Evolutionary conservation across 2,113 vertebrate species (phyloP).

Genomic region (Cephalopterus ornatus): DNA sequence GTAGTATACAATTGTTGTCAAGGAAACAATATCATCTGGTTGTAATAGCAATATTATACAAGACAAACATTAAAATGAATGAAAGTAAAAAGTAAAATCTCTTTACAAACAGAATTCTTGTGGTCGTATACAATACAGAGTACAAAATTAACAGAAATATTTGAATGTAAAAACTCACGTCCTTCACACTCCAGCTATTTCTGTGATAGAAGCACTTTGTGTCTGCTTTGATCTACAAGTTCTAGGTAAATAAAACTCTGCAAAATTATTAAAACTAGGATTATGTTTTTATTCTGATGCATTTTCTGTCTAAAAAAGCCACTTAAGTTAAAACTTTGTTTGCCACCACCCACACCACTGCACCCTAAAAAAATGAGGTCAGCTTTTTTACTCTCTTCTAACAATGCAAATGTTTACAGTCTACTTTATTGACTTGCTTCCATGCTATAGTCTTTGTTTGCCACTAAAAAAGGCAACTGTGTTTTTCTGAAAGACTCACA

Average conservation of each 20-base stretch:
- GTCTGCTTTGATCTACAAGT: background rate
- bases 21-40: conserved; percentile 13
- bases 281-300: background rate
- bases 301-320: background rate
- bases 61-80: background rate
- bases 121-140: background rate
- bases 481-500: background rate
- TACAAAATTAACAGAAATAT: background rate
- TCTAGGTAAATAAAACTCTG: background rate
- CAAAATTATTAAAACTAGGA: background rate
- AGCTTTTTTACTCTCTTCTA: background rate
- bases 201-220: background rate
- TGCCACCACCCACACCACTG: background rate
- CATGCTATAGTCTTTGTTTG: background rate
- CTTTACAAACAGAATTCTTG: background rate
- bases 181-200: background rate
- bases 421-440: background rate
- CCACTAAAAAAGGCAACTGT: background rate
- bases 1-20: background rate
- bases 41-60: background rate
- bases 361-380: background rate
- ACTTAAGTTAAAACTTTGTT: background rate
- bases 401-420: background rate
- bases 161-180: background rate
- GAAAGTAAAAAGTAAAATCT: background rate